Evolutionary conservation across 30 jellyfish, hydroid and myxozoan genomes (phyloP).

Genomic region (Mastigias papua): DNA sequence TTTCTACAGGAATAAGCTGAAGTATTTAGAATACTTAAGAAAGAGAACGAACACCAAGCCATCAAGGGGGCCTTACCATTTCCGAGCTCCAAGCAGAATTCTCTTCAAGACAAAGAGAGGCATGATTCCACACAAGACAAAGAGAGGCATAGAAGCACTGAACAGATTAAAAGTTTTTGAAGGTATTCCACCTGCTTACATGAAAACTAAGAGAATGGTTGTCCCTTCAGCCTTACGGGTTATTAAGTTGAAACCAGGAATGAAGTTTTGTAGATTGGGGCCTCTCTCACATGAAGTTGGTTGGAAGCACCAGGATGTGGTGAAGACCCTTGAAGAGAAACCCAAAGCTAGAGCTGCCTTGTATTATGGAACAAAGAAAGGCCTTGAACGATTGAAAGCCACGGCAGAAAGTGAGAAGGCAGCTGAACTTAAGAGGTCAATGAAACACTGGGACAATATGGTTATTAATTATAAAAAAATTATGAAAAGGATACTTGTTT

Average conservation of each 20-base stretch:
- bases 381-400: slow-evolving; percentile 67
- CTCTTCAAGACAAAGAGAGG: slow-evolving; percentile 96
- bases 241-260: slow-evolving; percentile 89
- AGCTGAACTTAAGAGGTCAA: slow-evolving; percentile 79
- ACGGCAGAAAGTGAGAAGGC: slow-evolving; percentile 77
- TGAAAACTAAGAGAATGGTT: slow-evolving; percentile 93
- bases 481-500: too few species aligned
- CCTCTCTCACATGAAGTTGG: slow-evolving; percentile 96
- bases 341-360: slow-evolving; percentile 94
- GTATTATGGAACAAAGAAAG: slow-evolving; percentile 90
- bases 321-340: slow-evolving; percentile 90
- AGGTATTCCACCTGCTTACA: slow-evolving; percentile 98
- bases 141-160: slow-evolving; percentile 99
- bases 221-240: slow-evolving; percentile 97
- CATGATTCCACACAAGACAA: slow-evolving; percentile 98
- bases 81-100: slow-evolving; percentile 95
- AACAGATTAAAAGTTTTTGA: slow-evolving; percentile 93
- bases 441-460: slow-evolving; percentile 70
- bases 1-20: slow-evolving; percentile 91
- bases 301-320: slow-evolving; percentile 97
- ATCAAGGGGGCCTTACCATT: slow-evolving; percentile 98
- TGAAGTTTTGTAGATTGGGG: slow-evolving; percentile 88
- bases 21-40: slow-evolving; percentile 88
- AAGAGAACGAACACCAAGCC: slow-evolving; percentile 98
- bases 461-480: slow-evolving; percentile 28